A percentile compares a stretch with the other conserved stretches of the same genome.
Evolutionary conservation across 2,888 invertebrate genomes (phyloP).

Genomic region (Dascillus cervinus): DNA sequence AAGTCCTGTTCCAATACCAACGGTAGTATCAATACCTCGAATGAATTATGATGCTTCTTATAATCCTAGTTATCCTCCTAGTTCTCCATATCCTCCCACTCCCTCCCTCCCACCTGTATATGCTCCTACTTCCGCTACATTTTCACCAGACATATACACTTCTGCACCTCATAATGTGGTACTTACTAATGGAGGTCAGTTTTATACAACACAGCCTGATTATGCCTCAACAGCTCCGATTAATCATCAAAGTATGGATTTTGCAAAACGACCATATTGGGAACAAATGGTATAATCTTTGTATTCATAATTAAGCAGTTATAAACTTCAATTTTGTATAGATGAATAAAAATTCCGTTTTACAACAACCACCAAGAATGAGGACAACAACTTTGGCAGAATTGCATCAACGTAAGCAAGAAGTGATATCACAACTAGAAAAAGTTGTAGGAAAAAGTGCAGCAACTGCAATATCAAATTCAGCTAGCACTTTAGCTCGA

Average conservation of each 20-base stretch:
- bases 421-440: constrained; percentile 53
- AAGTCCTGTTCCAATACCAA: constrained; percentile 31
- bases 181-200: constrained; percentile 32
- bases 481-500: constrained; percentile 37
- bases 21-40: constrained; percentile 35
- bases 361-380: constrained; percentile 22
- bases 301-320: background rate
- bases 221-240: constrained; percentile 29
- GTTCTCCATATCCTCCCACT: constrained; percentile 26
- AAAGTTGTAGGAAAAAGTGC: constrained; percentile 49
- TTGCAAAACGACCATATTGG: constrained; percentile 22
- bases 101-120: constrained; percentile 34
- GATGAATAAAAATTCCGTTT: constrained; percentile 28
- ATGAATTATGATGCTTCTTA: constrained; percentile 35
- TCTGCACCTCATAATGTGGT: constrained; percentile 31
- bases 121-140: constrained; percentile 28
- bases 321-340: constrained; percentile 6
- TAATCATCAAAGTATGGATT: constrained; percentile 24
- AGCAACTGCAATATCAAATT: constrained; percentile 38
- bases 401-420: constrained; percentile 53
- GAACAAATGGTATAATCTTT: constrained; percentile 28
- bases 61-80: constrained; percentile 26
- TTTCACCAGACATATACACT: constrained; percentile 33
- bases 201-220: constrained; percentile 33
- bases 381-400: constrained; percentile 48